Evolutionary conservation across 2,797 vertebrate species (phyloP).

Genomic region (Enoplosus armatus): DNA sequence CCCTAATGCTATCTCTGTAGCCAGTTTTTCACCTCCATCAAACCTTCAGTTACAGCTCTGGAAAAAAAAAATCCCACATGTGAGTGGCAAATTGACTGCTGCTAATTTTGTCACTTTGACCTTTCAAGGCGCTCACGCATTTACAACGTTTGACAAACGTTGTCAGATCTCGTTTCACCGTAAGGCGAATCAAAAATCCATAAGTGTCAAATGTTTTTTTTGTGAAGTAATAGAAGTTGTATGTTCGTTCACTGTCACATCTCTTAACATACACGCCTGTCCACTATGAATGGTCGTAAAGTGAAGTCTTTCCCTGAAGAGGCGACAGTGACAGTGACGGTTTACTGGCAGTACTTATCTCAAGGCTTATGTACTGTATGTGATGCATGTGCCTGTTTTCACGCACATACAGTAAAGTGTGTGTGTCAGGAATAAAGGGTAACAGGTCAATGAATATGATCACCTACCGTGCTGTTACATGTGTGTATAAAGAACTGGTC

Average conservation of each 20-base stretch:
- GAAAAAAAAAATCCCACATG: background rate
- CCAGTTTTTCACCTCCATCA: slow-evolving; percentile 15
- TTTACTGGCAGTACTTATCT: slow-evolving; percentile 6
- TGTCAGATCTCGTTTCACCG: background rate
- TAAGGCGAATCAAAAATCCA: slow-evolving; percentile 8
- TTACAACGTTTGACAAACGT: slow-evolving; percentile 15
- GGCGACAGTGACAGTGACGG: background rate
- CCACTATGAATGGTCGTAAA: background rate
- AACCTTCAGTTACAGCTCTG: slow-evolving; percentile 23
- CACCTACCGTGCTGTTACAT: slow-evolving; percentile 19
- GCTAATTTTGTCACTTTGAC: slow-evolving; percentile 37
- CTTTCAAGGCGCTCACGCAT: background rate
- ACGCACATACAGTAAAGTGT: background rate
- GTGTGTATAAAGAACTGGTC: background rate
- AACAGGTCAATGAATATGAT: slow-evolving; percentile 39
- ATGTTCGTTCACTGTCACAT: background rate
- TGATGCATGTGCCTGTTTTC: background rate
- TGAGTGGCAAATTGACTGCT: slow-evolving; percentile 22
- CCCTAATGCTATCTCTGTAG: slow-evolving; percentile 43
- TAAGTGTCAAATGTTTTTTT: slow-evolving; percentile 5
- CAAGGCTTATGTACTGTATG: background rate
- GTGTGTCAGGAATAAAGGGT: background rate
- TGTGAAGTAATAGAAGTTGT: background rate
- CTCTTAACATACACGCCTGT: background rate
- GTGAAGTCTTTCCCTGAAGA: background rate